Evolutionary conservation across 2,113 vertebrate genomes (phyloP).

Genomic region (Myiopsitta monachus): DNA sequence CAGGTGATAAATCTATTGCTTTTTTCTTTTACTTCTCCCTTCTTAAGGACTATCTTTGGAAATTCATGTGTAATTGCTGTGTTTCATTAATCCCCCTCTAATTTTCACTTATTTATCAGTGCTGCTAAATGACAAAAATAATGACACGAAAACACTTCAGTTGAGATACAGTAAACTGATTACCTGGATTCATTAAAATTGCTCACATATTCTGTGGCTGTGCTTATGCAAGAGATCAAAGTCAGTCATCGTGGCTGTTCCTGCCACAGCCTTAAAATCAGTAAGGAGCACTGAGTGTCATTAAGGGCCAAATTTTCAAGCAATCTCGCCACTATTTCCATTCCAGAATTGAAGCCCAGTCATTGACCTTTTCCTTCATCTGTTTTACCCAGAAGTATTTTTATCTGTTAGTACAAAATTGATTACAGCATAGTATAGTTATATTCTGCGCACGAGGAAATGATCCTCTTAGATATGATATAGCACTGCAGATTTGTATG

Average conservation of each 20-base stretch:
- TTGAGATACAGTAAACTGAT: neutral
- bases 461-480: neutral
- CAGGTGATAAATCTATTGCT: neutral
- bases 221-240: neutral
- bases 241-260: neutral
- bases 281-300: neutral
- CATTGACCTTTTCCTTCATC: neutral
- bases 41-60: neutral
- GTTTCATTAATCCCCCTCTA: neutral
- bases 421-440: neutral
- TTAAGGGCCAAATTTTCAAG: neutral
- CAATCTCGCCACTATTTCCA: neutral
- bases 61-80: neutral
- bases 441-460: neutral
- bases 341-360: neutral
- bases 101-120: neutral
- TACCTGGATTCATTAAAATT: neutral
- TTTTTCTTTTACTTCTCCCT: neutral
- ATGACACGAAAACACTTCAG: neutral
- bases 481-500: neutral
- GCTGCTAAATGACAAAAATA: neutral
- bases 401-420: neutral
- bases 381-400: neutral
- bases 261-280: neutral
- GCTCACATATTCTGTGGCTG: neutral